Conservation (phyloP, 1,140 invertebrate species). For the Dreissena polymorpha region DNA sequence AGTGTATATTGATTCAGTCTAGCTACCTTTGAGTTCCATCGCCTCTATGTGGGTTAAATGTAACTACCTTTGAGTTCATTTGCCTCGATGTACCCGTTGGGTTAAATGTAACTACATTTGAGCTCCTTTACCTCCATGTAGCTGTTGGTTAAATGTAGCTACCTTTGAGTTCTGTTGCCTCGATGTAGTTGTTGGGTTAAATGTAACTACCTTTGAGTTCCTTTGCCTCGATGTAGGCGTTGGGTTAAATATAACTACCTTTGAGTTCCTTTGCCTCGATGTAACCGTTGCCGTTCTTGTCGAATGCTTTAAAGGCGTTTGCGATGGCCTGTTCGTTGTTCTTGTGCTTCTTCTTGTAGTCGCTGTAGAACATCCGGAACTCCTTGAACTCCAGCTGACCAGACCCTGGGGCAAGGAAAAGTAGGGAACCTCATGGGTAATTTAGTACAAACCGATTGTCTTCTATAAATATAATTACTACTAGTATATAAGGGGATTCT, state of each 20-base stretch:
- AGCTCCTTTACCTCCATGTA: constrained; percentile 8
- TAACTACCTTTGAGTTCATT: neutral
- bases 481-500: neutral
- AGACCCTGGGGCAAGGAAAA: too few relatives aligned
- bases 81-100: too few relatives aligned
- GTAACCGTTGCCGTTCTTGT: constrained; percentile 12
- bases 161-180: too few relatives aligned
- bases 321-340: constrained; percentile 8
- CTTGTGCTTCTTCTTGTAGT: constrained; percentile 8
- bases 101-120: too few relatives aligned
- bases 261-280: constrained; percentile 24
- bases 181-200: too few relatives aligned
- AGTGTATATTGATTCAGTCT: too few relatives aligned
- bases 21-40: too few relatives aligned
- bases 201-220: too few relatives aligned
- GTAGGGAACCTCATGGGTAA: neutral
- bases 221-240: too few relatives aligned
- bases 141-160: too few relatives aligned
- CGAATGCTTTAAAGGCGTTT: constrained; percentile 26
- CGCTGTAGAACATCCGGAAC: neutral
- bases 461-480: neutral
- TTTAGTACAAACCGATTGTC: neutral
- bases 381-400: neutral
- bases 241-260: neutral
- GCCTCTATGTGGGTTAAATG: too few relatives aligned